phyloP scores from a whole-genome alignment of 2,113 vertebrate species.

The Corapipo altera region DNA sequence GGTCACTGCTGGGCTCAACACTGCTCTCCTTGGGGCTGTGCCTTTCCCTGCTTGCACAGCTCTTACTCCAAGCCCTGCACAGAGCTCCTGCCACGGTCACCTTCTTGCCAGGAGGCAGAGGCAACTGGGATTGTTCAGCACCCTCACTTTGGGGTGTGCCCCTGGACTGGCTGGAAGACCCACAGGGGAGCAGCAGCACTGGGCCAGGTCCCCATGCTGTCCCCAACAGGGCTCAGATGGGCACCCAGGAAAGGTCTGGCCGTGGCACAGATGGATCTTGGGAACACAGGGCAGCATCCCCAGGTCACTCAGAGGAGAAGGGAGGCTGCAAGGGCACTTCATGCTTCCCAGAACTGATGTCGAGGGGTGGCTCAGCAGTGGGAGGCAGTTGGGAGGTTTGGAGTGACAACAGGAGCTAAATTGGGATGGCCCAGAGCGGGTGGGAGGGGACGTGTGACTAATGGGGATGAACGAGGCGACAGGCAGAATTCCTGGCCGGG shows the following conservation, averaged over 20 bases:
- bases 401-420: conserved; percentile 60
- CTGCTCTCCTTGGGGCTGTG: background rate
- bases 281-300: rapidly evolving
- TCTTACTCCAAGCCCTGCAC: background rate
- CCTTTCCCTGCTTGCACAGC: background rate
- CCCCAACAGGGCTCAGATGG: background rate
- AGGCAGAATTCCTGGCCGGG: conserved; percentile 34
- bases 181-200: background rate
- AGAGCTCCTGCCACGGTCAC: background rate
- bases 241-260: background rate
- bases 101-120: background rate
- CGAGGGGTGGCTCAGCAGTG: rapidly evolving
- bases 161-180: background rate
- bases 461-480: conserved; percentile 19
- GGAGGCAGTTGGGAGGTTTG: background rate
- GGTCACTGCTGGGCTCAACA: background rate
- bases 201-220: rapidly evolving
- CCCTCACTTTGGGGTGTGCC: background rate
- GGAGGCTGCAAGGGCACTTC: background rate
- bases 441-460: conserved; percentile 18
- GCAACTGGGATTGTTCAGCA: background rate
- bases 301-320: background rate
- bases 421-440: conserved; percentile 14
- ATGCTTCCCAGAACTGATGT: background rate
- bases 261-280: rapidly evolving